Evolutionary conservation across 2,888 invertebrate species (phyloP), one percentile per base, ranked within the genome.

Genomic region (Orchesella flavescens): DNA sequence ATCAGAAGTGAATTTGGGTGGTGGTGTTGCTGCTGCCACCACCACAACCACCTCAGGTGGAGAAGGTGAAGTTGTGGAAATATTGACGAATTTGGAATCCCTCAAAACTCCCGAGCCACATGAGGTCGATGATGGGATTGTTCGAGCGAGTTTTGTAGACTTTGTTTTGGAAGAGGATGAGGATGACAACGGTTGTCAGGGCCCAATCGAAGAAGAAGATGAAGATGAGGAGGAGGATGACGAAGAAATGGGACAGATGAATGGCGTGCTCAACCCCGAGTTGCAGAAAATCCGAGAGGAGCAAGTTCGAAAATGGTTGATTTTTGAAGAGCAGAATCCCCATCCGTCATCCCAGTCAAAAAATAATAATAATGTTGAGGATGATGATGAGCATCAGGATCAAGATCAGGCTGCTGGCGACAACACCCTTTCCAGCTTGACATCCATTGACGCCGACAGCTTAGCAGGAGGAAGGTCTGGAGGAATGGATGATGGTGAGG

Each of bases 291-390:
- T 86, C 21, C 66, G 86, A 7, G 82, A 82, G 12, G 84, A 86
- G 57, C 86, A 86, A 59, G 82, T 86, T 24, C 63, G 79, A 21
- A 82, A 84, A 43, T 86, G 86, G 86, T 59, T 86, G 10, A 84
- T 80, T 59, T 86, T 82, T 63, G 86, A 86, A 53, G 57, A 74
- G 68, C 82, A 79, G 57, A 83, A 74, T 57, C 66, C 83, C 43
- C 57, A n/a, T n/a, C 21, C 53, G 12, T 13, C 7, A 46, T 10
- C 7, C 9, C 46, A 46, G 46, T n/a, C n/a, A n/a, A n/a, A n/a
- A n/a, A n/a, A n/a, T n/a, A n/a, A n/a, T n/a, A n/a, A n/a, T n/a
- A n/a, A n/a, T n/a, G n/a, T n/a, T n/a, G n/a, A n/a, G n/a, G n/a
- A n/a, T n/a, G n/a, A n/a, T n/a, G n/a, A n/a, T n/a, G 44, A 57